Percentiles rank a stretch among this genome's conserved stretches.
phyloP scores from a whole-genome alignment of 2,113 vertebrate genomes.

The Serinus canaria region DNA sequence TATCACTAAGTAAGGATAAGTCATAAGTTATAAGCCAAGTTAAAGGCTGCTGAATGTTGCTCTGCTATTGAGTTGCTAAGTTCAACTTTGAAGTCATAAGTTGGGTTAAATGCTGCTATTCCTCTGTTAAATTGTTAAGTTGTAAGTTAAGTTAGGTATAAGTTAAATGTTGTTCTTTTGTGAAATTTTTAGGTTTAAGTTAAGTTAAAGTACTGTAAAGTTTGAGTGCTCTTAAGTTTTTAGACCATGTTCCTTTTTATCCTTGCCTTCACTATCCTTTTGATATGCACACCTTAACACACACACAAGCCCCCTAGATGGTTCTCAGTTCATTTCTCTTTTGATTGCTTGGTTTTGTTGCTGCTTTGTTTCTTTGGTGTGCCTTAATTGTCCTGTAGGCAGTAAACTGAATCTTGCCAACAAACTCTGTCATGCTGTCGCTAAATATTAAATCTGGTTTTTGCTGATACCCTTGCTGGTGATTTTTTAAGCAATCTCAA shows the following conservation, averaged over 20 bases:
- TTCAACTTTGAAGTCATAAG: background rate
- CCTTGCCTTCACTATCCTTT: background rate
- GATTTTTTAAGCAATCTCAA: background rate
- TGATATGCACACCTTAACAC: background rate
- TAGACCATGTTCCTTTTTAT: background rate
- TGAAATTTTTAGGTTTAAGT: background rate
- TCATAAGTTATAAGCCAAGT: background rate
- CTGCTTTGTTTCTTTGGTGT: background rate
- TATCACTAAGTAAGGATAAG: background rate
- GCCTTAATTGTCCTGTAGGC: background rate
- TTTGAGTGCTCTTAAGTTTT: background rate
- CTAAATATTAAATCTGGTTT: background rate
- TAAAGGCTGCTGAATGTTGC: background rate
- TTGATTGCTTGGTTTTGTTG: background rate
- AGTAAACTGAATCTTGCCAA: background rate
- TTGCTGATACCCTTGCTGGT: background rate
- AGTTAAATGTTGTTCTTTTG: background rate
- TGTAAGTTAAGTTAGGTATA: background rate
- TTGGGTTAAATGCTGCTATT: background rate
- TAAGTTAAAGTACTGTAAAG: background rate
- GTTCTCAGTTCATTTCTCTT: background rate
- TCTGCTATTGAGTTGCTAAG: background rate
- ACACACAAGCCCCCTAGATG: accelerated
- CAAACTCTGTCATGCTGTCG: background rate
- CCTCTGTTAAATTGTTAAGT: background rate